Evolutionary conservation across 2,113 vertebrate species (phyloP), one percentile per base, ranked within the genome.

Genomic region (Ascaphus truei): DNA sequence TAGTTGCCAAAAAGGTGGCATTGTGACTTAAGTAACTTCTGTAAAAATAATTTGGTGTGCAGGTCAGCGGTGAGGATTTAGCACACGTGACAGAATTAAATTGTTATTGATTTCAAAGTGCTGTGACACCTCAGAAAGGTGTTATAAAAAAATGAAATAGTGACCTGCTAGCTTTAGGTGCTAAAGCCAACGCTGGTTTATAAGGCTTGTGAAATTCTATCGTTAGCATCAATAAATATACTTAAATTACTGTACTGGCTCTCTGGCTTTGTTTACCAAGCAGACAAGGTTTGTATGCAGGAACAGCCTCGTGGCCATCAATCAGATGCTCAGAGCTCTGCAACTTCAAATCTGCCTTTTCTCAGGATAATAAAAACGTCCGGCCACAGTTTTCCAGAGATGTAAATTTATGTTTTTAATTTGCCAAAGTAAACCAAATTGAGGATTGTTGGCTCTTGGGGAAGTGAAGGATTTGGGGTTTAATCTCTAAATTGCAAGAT

Each of bases 401-500:
- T 69, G 67, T 69, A 69, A 69, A 69, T 69, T 69, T 69, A 69
- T 57, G 67, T 69, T 60, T 69, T 69, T 69, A 69, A 69, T 69
- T 69, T 69, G 56, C 67, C 31, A 4, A 33, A 25, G 36, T 41
- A 57, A 69, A 22, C 45, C 56, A 51, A 47, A 15, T 45, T 60
- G 45, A 41, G 36, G 39, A 61, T 51, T 33, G 18, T 16, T 48
- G 12, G 47, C 8, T 48, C 27, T 39, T 36, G 25, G 11, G 45
- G 62, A 10, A 33, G 16, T 30, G 26, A 45, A 39, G 45, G n/a
- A 15, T 20, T n/a, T 5, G 12, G 33, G 43, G 13, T 51, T 59
- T 60, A 50, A 60, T 69, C 56, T 51, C 25, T 52, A 26, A n/a
- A 41, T 36, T 60, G 43, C 31, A 13, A 39, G 10, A 26, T 12